phyloP scores from a whole-genome alignment of 2,888 invertebrate genomes.

The Disparrhopalites patrizii region DNA sequence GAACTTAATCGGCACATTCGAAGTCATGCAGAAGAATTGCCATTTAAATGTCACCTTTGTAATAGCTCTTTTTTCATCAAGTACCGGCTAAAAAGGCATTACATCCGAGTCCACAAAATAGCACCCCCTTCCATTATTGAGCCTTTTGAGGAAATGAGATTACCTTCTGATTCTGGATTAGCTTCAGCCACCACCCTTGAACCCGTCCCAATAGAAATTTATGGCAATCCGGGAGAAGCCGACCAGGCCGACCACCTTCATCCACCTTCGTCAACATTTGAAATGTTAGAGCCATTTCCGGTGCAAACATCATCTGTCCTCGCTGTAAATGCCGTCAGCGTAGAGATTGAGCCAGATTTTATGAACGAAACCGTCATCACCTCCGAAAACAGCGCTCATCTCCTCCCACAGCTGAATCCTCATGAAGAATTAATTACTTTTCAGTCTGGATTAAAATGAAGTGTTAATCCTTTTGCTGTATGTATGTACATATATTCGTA shows the following conservation, averaged over 20 bases:
- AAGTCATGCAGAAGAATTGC: conserved; percentile 5
- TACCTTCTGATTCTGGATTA: no score
- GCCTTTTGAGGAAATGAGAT: not conserved
- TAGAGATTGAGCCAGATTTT: not conserved
- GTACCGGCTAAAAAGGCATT: conserved; percentile 1
- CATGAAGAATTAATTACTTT: conserved; percentile 1
- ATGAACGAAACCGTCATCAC: conserved; percentile 1
- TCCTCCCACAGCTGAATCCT: not conserved
- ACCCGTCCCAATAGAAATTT: not conserved
- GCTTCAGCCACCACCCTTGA: no score
- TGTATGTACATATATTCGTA: no score
- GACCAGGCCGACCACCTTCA: no score
- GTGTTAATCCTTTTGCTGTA: no score
- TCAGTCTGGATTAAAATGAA: no score
- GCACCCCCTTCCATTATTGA: not conserved
- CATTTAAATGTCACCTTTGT: conserved; percentile 4
- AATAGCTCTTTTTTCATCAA: conserved; percentile 14
- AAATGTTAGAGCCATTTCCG: no score
- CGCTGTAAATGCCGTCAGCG: no score
- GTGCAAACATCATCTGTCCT: no score
- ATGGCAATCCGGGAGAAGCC: not conserved
- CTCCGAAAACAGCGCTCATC: not conserved
- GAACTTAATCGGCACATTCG: conserved; percentile 5
- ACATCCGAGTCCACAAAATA: not conserved
- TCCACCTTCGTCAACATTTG: no score